A percentile compares a stretch with the other conserved stretches of the same genome.
Evolutionary conservation across 1,140 invertebrate species (phyloP).

Genomic region (Oreohelix idahoensis): DNA sequence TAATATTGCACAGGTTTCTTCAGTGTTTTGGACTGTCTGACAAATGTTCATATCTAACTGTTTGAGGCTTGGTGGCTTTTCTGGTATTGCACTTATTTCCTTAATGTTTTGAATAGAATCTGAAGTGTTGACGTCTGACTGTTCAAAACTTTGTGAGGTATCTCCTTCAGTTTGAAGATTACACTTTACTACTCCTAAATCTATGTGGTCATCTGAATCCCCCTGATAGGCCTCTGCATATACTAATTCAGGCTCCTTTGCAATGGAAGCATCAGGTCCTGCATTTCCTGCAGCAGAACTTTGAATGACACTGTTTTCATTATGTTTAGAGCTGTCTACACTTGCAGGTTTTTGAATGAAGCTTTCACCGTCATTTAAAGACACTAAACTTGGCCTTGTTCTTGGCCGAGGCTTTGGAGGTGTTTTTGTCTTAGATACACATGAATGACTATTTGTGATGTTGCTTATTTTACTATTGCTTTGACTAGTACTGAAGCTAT

Average conservation of each 20-base stretch:
- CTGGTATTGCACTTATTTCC: neutral
- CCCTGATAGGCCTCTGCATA: conserved; percentile 2
- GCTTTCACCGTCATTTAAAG: neutral
- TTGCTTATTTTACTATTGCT: no score
- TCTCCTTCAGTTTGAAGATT: neutral
- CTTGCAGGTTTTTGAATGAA: neutral
- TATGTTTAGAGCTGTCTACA: neutral
- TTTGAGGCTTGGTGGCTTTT: neutral
- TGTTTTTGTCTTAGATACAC: neutral
- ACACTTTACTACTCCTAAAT: no score
- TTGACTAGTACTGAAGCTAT: neutral
- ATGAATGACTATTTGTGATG: no score
- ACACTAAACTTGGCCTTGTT: neutral
- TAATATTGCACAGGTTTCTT: neutral
- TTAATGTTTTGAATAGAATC: neutral
- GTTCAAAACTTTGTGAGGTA: neutral
- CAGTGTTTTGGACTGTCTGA: neutral
- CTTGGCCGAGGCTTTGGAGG: conserved; percentile 13
- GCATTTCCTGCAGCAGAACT: neutral
- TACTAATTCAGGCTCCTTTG: neutral
- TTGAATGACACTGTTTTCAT: neutral
- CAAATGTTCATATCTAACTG: neutral
- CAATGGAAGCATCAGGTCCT: neutral
- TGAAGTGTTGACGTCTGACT: neutral
- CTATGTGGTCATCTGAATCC: neutral